Percentiles rank a stretch among this genome's conserved stretches.
These are phyloP conservation scores for Rhogogaster chlorosoma DNA, from an alignment of 2,888 invertebrate species.

Conservation along the genomic window DNA sequence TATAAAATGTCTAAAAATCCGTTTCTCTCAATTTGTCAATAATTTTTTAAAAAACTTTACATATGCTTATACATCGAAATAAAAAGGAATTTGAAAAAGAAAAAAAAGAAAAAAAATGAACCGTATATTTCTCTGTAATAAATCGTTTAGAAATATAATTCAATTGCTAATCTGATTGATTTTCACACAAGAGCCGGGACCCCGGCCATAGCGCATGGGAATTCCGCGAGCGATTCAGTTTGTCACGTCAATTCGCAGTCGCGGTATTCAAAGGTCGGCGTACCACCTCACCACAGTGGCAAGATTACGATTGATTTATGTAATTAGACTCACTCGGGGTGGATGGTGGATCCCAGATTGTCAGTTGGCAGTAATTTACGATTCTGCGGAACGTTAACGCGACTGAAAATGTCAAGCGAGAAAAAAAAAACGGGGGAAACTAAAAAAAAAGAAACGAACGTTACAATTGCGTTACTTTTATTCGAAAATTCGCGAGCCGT, in stretches of 20 bases:
- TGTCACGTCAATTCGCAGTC: background rate
- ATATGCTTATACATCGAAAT: too few species aligned
- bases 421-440: background rate
- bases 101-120: too few species aligned
- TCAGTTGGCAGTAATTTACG: background rate
- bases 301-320: conserved; percentile 11
- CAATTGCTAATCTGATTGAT: too few species aligned
- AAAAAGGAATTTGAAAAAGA: too few species aligned
- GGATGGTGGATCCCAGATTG: background rate
- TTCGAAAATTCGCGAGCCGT: background rate
- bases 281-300: too few species aligned
- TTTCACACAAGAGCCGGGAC: background rate
- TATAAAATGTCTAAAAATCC: too few species aligned
- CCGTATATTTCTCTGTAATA: too few species aligned
- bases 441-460: background rate
- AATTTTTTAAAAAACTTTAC: too few species aligned
- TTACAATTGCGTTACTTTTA: background rate
- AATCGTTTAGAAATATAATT: too few species aligned
- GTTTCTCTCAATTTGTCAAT: too few species aligned
- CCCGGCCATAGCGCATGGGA: background rate
- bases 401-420: background rate
- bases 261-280: too few species aligned
- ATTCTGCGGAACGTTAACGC: background rate
- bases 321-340: background rate
- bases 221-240: background rate